Evolutionary conservation across 2,113 vertebrate genomes (phyloP), one percentile per base, ranked within the genome.

Genomic region (Alosa alosa): DNA sequence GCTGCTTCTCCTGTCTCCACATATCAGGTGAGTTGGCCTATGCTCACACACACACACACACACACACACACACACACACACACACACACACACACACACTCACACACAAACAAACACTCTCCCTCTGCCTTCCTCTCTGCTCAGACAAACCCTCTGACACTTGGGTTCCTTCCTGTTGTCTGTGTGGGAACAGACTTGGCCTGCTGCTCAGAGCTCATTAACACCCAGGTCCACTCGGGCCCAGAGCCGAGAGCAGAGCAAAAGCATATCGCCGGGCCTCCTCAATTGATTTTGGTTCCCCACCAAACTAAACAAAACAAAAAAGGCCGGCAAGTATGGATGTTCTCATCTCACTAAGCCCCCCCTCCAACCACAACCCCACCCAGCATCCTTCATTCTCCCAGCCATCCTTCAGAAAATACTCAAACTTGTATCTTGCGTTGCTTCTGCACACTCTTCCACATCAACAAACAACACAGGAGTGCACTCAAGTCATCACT

Each of bases 1-100:
- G 97, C 98, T 95, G 98, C 98, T 94, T 99, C 98, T 93, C 98
- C 98, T 91, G 98, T 99, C 92, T 99, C 98, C 90, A 98, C 98
- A 93, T 99, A 99, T 96, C 98, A 99, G 97, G 98, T 99, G 94
- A 84, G 97, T 91, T 72, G 25, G 83, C 13, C 41, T 18, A 36
- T 46, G 11, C n/a, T 10, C 22, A 31, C 31, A 36, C 25, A 72
- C 64, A 72, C 64, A 72, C 10, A 64, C 4, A 64, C 18, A 64
- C 60, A 64, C 60, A 64, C 60, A 64, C 18, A 52, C 13, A 20
- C 41, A 81, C 44, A 15, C 25, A 52, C 50, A 13, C 50, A 52
- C 15, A 18, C 13, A 13, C 15, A 17, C 11, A 52, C 13, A 52
- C 50, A 13, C 15, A 13, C 11, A 52, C 11, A 52, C 50, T 17